Base-by-base conservation (phyloP, 2,113 vertebrate species). In the Syngnathoides biaculeatus region DNA sequence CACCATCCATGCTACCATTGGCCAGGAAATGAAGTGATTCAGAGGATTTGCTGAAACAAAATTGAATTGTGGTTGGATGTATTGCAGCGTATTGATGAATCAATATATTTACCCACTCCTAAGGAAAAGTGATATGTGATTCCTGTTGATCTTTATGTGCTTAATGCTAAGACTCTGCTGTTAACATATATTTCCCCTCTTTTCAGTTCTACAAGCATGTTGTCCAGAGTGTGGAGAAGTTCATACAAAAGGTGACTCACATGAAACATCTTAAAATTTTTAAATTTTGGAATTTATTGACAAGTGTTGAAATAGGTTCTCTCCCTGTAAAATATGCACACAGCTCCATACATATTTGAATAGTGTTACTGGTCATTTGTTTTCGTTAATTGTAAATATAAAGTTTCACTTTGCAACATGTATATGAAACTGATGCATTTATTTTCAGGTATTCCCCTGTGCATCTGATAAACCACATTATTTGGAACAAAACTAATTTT, bases 171-270 rank as follows among this genome's bases (percentile, higher is more conserved):
- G 8, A 68, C 30, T 4, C 0, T 64, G 11, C 0, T 47, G 6
- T 40, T 56, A 53, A 68, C 26, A 65, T 53, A 67, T 24, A 19
- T 1, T 64, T 81, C 9, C 60, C n/a, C 15, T 74, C 9, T 82
- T 94, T 95, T 76, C 87, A 99, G 97, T 98, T 98, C 80, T 99
- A 99, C 93, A 99, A 99, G 77, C 97, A 99, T 42, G 97, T 99
- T 75, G 97, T 99, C 73, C 97, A 99, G 87, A 97, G 97, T 64
- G 97, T 99, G 88, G 97, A 99, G 86, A 99, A 99, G 84, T 99
- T 99, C 79, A 93, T 99, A 91, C 96, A 96, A 67, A 98, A 98
- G 93, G 97, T 99, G 88, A 92, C 58, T 65, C 22, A 7, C n/a
- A 35, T 26, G 15, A 7, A 39, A 60, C 14, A 30, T 15, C 5